phyloP scores from a whole-genome alignment of 1,140 invertebrate genomes.

The Forficula auricularia region DNA sequence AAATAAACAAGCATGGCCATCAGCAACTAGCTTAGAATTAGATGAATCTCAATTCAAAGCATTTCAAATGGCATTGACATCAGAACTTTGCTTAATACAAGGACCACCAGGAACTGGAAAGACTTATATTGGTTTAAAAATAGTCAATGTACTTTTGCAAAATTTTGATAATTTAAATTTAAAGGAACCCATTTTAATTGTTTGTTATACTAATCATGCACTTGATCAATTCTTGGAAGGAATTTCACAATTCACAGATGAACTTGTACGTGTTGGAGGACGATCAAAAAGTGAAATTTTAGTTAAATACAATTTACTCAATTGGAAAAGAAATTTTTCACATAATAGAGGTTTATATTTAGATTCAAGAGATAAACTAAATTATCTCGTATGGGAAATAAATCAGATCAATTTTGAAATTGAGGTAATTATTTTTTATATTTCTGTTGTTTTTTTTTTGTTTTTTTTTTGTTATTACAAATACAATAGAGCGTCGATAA shows the following conservation, averaged over 20 bases:
- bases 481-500: too few species aligned
- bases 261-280: constrained; percentile 53
- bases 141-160: constrained; percentile 37
- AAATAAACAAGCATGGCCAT: constrained; percentile 25
- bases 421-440: too few species aligned
- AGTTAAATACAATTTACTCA: constrained; percentile 26
- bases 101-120: constrained; percentile 61
- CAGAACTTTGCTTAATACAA: constrained; percentile 37
- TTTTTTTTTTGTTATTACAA: too few species aligned
- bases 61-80: constrained; percentile 35
- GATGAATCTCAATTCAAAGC: constrained; percentile 40
- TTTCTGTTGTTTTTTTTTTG: too few species aligned
- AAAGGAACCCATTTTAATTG: constrained; percentile 46
- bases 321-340: too few species aligned
- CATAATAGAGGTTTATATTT: background rate
- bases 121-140: constrained; percentile 52
- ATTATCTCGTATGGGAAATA: constrained; percentile 25
- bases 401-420: constrained; percentile 9
- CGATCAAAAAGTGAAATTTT: constrained; percentile 42
- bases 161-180: constrained; percentile 21
- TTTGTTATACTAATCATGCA: constrained; percentile 77
- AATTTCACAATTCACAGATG: constrained; percentile 32
- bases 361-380: constrained; percentile 22
- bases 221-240: constrained; percentile 77
- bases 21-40: constrained; percentile 25